Evolutionary conservation across 2,888 invertebrate genomes (phyloP), one percentile per base, ranked within the genome.

Genomic region (Iphiclides podalirius): DNA sequence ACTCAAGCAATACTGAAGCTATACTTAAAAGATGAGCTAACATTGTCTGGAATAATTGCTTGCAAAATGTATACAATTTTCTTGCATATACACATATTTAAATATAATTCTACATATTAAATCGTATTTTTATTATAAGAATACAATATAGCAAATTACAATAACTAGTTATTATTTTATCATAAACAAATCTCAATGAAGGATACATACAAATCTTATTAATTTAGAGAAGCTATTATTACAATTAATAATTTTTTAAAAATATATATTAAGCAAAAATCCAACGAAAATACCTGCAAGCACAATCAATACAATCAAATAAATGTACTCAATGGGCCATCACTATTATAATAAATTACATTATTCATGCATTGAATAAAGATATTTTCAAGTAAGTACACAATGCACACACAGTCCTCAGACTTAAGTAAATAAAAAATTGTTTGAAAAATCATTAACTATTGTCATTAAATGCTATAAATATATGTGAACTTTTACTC

Each of bases 101-200:
- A 50, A 17, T 49, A 45, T 40, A 40, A 28, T 39, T 34, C 35
- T 44, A 44, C 28, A 9, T 34, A 28, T 26, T 35, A 26, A 9
- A 15, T 12, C 8, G 1, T 17, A 26, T 15, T 38, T 48, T 46
- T 33, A 26, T 37, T 44, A 20, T 8, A 13, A 35, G 12, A 33
- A 4, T 11, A n/a, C 33, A 11, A 11, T 11, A 12, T 7, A 1
- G 9, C n/a, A 42, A 3, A 9, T 42, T 34, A 42, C 34, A 20
- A 20, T 20, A 20, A 6, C n/a, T 20, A 20, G 20, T n/a, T n/a
- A 20, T 4, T 20, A 4, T 20, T 20, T 20, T 20, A 20, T n/a
- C 20, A 20, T 20, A 4, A 20, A 20, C 3, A 4, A 9, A 9
- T 28, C 28, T 6, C 28, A 9, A 28, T 28, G 6, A 28, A 28